Conservation (phyloP, 2,888 invertebrate species). For the Anodontia alba region DNA sequence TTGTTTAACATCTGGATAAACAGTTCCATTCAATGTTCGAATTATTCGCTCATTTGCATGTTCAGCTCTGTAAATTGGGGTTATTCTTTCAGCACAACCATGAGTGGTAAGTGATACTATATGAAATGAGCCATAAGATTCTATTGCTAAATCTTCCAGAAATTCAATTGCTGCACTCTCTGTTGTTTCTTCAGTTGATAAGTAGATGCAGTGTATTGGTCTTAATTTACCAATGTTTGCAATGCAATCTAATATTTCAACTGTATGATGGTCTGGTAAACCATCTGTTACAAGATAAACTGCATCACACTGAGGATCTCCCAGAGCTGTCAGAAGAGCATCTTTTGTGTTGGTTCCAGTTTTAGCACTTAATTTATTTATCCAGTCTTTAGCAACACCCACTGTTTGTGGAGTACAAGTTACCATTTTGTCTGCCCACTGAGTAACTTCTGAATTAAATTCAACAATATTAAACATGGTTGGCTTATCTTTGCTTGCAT, state of each 20-base stretch:
- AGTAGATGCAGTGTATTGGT: constrained; percentile 83
- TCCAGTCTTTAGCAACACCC: constrained; percentile 82
- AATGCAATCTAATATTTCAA: constrained; percentile 81
- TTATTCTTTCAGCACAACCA: constrained; percentile 81
- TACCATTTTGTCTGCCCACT: constrained; percentile 84
- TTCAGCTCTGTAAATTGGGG: constrained; percentile 80
- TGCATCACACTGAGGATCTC: constrained; percentile 79
- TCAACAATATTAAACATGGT: constrained; percentile 83
- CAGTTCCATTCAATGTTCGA: constrained; percentile 77
- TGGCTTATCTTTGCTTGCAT: constrained; percentile 71
- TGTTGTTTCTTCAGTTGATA: constrained; percentile 74
- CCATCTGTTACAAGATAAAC: constrained; percentile 84
- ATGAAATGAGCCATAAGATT: constrained; percentile 83
- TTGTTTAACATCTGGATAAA: constrained; percentile 70
- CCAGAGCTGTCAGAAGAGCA: constrained; percentile 81
- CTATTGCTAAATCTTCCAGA: constrained; percentile 81
- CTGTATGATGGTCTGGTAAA: constrained; percentile 82
- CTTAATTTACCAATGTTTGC: constrained; percentile 73
- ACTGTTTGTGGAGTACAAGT: constrained; percentile 83
- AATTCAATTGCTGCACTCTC: constrained; percentile 80
- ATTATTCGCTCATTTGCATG: constrained; percentile 76
- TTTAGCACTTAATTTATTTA: constrained; percentile 79
- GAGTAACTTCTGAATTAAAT: constrained; percentile 83
- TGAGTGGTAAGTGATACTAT: constrained; percentile 79
- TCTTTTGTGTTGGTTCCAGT: constrained; percentile 84